These are phyloP conservation scores for Halcyon senegalensis DNA, from an alignment of 2,113 vertebrate genomes.

Conservation along the genomic window DNA sequence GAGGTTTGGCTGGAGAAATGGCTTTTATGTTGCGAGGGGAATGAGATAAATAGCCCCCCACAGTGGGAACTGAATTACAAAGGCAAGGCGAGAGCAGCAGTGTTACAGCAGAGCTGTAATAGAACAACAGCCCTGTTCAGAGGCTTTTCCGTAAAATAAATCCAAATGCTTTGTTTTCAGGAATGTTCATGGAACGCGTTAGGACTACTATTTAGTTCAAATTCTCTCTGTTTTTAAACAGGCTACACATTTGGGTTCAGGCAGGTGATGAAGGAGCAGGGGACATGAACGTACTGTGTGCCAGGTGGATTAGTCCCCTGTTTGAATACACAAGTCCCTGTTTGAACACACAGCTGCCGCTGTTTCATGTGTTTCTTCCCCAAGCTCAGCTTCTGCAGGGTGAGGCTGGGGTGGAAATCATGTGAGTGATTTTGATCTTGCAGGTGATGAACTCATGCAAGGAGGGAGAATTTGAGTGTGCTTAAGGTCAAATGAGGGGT, in stretches of 20 bases:
- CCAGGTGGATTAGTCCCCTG: neutral
- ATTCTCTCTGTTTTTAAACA: neutral
- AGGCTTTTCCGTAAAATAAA: neutral
- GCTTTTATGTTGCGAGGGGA: neutral
- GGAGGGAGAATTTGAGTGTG: neutral
- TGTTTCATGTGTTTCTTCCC: neutral
- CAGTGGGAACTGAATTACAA: neutral
- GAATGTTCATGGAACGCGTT: neutral
- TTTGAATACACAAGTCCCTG: neutral
- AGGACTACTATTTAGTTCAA: neutral
- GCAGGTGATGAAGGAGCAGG: neutral
- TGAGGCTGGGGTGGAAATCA: neutral
- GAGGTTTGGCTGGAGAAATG: slow-evolving; percentile 24
- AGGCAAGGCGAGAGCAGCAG: neutral
- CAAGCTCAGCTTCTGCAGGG: fast-evolving
- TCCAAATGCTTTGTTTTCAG: neutral
- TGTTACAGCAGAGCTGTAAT: neutral
- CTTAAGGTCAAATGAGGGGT: neutral
- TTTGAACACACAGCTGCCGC: neutral
- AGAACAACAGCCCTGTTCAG: neutral
- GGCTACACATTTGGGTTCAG: neutral
- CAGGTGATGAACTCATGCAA: neutral
- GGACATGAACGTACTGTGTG: neutral
- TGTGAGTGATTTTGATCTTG: neutral
- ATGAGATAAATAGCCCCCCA: slow-evolving; percentile 8